Evolutionary conservation across 2,888 invertebrate genomes (phyloP), one percentile per base, ranked within the genome.

Genomic region (Kuschelorhynchus macadamiae): DNA sequence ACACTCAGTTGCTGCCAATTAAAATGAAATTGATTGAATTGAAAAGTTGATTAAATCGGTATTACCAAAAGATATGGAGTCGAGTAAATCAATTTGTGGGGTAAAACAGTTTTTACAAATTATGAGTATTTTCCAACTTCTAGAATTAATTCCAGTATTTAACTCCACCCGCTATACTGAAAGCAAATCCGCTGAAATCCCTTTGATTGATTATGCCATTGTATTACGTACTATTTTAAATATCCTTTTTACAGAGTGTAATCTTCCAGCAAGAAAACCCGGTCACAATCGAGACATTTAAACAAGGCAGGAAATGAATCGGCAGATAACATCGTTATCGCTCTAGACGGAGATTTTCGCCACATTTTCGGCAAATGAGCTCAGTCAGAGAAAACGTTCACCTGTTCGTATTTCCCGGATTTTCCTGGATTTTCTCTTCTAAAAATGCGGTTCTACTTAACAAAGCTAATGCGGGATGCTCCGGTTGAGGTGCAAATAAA

Each of bases 231-330:
- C n/a, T n/a, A n/a, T 12, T 36, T 36, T n/a, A 4, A 11, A 11
- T 36, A n/a, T 36, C 12, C 11, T 36, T 36, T 36, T 11, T 3
- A n/a, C 36, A 16, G 17, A 49, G 41, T 17, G 49, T 60, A 60
- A 60, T 39, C 49, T 21, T n/a, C 9, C 14, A 39, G 60, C 33
- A 47, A 33, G 39, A 39, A 52, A 52, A 52, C 21, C 52, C 14
- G 41, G 30, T 44, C 77, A 80, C 80, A 80, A 80, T 79, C n/a
- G 78, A 76, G 75, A 74, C 76, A n/a, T 80, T 80, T 79, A 80
- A 80, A 80, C 79, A 79, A 81, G 78, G 74, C 78, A 77, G 81
- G 80, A 81, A 82, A 82, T 81, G 81, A 81, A 81, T 81, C 79
- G 77, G 66, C 76, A 78, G 81, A 81, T 80, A 80, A 78, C 79